Percentiles rank a stretch among this genome's conserved stretches.
These are phyloP conservation scores for Diogma glabrata DNA, from an alignment of 2,888 invertebrate genomes.

Conservation along the genomic window DNA sequence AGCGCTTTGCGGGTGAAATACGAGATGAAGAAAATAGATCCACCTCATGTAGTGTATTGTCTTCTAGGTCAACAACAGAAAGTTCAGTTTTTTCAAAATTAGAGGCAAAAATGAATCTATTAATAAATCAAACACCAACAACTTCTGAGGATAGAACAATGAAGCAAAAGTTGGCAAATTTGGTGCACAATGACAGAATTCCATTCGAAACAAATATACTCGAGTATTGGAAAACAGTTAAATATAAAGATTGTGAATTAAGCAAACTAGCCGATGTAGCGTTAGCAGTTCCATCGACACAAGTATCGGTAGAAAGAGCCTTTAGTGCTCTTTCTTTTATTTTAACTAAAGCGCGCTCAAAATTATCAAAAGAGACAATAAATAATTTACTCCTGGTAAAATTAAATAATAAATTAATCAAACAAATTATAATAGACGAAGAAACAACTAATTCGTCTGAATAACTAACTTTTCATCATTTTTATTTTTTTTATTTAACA, in stretches of 20 bases:
- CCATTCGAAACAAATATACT: constrained; percentile 13
- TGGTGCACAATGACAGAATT: constrained; percentile 8
- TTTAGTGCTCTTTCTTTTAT: constrained; percentile 17
- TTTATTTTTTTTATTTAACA: too few relatives aligned
- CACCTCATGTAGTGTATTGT: neutral
- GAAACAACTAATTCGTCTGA: too few relatives aligned
- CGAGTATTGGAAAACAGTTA: constrained; percentile 14
- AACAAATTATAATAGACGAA: too few relatives aligned
- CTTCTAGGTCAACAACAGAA: neutral
- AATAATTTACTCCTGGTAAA: constrained; percentile 15
- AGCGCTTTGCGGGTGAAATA: neutral
- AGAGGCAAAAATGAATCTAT: neutral
- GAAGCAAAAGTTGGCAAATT: constrained; percentile 10
- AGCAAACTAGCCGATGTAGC: constrained; percentile 14
- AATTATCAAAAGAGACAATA: constrained; percentile 13
- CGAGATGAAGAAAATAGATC: neutral
- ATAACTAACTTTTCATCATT: too few relatives aligned
- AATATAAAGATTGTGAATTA: constrained; percentile 12
- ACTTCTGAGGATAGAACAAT: neutral
- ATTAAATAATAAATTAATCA: constrained; percentile 13
- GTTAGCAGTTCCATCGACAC: constrained; percentile 16
- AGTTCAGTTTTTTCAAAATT: neutral
- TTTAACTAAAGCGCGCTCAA: constrained; percentile 9
- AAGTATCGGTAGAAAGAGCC: constrained; percentile 16
- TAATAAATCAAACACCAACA: neutral